Base-by-base conservation (phyloP, 1,140 invertebrate species). In the Grapholita molesta region DNA sequence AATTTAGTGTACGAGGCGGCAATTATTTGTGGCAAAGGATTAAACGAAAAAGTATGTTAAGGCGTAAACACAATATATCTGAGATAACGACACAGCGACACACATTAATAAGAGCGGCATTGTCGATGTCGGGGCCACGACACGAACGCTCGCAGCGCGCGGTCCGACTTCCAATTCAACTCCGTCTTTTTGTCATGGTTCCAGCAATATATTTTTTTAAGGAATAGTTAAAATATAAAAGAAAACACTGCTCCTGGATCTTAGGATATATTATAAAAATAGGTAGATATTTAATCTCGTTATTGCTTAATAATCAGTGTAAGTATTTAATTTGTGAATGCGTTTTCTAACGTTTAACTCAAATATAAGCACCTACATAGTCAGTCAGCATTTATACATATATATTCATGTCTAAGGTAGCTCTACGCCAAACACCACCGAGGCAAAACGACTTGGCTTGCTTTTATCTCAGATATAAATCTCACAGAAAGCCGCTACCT, bases 381-480 rank as follows among this genome's bases (percentile, higher is more conserved):
- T 30, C 28, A 30, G 35, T 38, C 35, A n/a, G 35, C 11, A 12
- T 11, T n/a, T n/a, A 38, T 38, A 38, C 35, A 32, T 33, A 33
- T 55, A 61, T 61, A 28, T n/a, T n/a, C 55, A 61, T 30, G 55
- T 30, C 18, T 30, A 61, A 55, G 24, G 9, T 55, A 61, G 5
- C 5, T 61, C 42, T 48, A 48, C 42, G 42, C 23, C 24, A 25
- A 55, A 68, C 24, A n/a, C 18, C 6, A 55, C 30, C 67, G 67
- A 15, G 48, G 28, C 89, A 88, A 80, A 85, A 88, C 80, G 81
- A 76, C 72, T 79, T 81, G 79, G 79, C 78, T 82, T 76, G 76
- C 72, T 84, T 90, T 87, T 91, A 89, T 86, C 86, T 85, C 76
- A 80, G 81, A 89, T 86, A 91, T 91, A 91, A 91, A 91, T 91